phyloP scores from a whole-genome alignment of 2,113 vertebrate species.

The Heliornis fulica region DNA sequence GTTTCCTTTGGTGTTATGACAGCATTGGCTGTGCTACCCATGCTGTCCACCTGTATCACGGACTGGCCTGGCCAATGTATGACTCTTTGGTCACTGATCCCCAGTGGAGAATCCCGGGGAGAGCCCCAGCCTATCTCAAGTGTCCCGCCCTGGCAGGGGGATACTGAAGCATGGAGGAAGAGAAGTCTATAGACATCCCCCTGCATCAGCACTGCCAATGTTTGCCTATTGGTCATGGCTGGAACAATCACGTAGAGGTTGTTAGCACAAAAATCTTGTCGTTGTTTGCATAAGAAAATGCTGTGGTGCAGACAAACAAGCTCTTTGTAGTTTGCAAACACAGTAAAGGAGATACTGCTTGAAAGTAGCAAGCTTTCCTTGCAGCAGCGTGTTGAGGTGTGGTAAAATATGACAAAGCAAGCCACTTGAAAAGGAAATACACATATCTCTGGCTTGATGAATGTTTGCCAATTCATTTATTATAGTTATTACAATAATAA shows the following conservation, averaged over 20 bases:
- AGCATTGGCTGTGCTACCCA: neutral
- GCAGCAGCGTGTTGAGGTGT: neutral
- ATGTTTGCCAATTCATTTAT: neutral
- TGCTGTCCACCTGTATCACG: neutral
- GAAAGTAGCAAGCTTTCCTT: neutral
- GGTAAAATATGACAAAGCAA: neutral
- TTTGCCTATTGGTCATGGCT: neutral
- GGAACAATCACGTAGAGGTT: neutral
- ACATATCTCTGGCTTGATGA: neutral
- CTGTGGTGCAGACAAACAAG: neutral
- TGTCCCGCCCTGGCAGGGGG: fast-evolving
- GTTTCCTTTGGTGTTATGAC: neutral
- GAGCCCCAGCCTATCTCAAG: neutral
- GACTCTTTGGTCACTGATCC: neutral
- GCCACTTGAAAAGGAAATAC: neutral
- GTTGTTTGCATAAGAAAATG: neutral
- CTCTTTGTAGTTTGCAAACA: neutral
- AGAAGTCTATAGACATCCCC: neutral
- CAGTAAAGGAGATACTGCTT: neutral
- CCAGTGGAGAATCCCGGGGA: neutral
- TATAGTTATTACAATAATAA: neutral
- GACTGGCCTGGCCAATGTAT: fast-evolving
- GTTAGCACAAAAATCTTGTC: neutral
- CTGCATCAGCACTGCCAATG: neutral
- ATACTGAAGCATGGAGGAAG: neutral